Evolutionary conservation across 1,140 invertebrate genomes (phyloP), one percentile per base, ranked within the genome.

Genomic region (Chironomus striatipennis): DNA sequence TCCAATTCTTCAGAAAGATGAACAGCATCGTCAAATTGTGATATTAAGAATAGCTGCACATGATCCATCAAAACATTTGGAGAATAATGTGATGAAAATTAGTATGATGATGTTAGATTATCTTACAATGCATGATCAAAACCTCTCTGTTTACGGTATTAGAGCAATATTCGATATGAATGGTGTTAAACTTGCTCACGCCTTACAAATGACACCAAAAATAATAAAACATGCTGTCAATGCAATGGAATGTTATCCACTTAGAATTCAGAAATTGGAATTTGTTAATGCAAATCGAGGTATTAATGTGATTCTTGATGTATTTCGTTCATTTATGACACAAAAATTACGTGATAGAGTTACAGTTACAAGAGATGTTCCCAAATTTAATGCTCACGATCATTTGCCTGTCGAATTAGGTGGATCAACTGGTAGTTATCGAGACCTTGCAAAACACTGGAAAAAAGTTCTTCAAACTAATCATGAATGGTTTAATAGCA

Each of bases 301-400:
- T 76, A 85, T 92, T 15, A 90, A 91, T 78, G 81, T 89, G 6
- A 82, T 93, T 5, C 81, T 93, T 21, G 88, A 87, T 73, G 85
- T 93, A 9, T 88, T 92, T 74, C 88, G 87, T 80, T 85, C 79
- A 75, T 93, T 93, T 77, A 89, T 93, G 88, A 88, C 85, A 21
- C 83, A 87, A 65, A 92, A 93, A 77, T 80, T 91, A 76, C 85
- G 83, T 72, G 80, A 83, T 1, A 84, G 89, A 74, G 82, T 90
- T 4, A 78, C 84, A 74, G 81, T 90, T 0, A 85, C 79, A 76
- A 42, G 79, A 78, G 24, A 80, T 77, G 42, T 79, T 85, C 74
- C 80, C 42, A 79, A 85, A 21, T 80, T 84, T 1, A 79, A 87
- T 7, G 80, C 85, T 10, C 79, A 78, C 12, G 78, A 84, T n/a